Conservation (phyloP, 2,888 invertebrate species). For the Chymomyza procnemis region DNA sequence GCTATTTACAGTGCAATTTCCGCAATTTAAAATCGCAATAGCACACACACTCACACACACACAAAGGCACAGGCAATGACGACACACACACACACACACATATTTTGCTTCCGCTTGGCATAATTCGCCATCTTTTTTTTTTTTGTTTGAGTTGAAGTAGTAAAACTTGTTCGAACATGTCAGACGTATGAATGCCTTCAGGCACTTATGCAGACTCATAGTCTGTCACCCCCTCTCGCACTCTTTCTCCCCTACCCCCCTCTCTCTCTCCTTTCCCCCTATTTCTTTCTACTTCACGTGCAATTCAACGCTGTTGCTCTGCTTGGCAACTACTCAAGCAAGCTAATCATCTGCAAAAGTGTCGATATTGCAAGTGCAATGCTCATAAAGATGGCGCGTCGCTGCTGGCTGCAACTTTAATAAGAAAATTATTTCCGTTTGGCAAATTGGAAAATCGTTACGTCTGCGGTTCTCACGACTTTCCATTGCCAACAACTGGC, state of each 20-base stretch:
- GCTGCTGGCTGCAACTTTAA: constrained; percentile 62
- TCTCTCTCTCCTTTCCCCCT: neutral
- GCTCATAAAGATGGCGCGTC: neutral
- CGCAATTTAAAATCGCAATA: neutral
- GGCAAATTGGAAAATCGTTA: constrained; percentile 75
- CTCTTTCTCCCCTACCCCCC: neutral
- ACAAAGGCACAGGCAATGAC: too few species aligned
- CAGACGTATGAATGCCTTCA: neutral
- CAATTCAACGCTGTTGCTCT: neutral
- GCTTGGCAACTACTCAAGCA: constrained; percentile 36
- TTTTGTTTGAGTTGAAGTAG: neutral
- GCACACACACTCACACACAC: constrained; percentile 8
- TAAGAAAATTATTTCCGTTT: constrained; percentile 76
- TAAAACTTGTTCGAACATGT: neutral
- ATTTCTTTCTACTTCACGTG: constrained; percentile 11
- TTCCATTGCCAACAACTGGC: constrained; percentile 20
- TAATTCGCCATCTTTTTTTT: neutral
- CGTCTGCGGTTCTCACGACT: constrained; percentile 30
- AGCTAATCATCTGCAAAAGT: constrained; percentile 58
- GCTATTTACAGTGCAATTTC: neutral
- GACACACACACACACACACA: neutral
- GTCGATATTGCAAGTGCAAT: constrained; percentile 23
- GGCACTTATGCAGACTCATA: neutral
- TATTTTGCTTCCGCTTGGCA: neutral
- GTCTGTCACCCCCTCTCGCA: neutral